Base-by-base conservation (phyloP, 2,888 invertebrate species). In the Plutella xylostella region DNA sequence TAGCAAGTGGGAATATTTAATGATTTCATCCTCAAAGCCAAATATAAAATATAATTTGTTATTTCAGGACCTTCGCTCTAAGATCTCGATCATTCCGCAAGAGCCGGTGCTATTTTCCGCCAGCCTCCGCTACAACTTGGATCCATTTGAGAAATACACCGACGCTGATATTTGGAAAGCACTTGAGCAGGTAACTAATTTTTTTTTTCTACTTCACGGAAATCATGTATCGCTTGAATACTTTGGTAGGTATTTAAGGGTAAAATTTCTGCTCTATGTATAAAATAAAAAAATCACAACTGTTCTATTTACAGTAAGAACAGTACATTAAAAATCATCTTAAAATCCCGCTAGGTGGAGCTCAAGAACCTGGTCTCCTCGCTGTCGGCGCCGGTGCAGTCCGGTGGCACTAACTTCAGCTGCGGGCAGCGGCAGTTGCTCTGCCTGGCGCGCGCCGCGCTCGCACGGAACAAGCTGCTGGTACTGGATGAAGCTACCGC, bases 401-500 rank as follows among this genome's bases (percentile, higher is more conserved):
- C 94, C 51, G 92, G 92, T 6, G 95, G 95, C 0, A 80, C 87
- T 1, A 94, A 94, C 78, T 92, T 93, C 63, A 95, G 95, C 65
- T 92, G 92, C 12, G 96, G 96, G 0, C 95, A 97, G 71, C 82
- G 94, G 43, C 96, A 97, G 68, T 78, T 96, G 43, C 82, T 97
- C 44, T 97, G 96, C 63, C 76, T 97, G 45, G 96, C 96, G 11
- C 85, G 94, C 53, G 86, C 88, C 21, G 96, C 96, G 0, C 91
- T 97, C 50, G 85, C 96, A 0, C 85, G 91, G 38, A 90, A 91
- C 58, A 90, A 88, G 57, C 88, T 97, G 51, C 84, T 96, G 2
- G 90, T 97, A 18, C 80, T 97, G 50, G 96, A 97, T 52, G 96
- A 96, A 77, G 96, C 96, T 22, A 96, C 96, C 0, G 94, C 95